Conservation (phyloP, 1,140 invertebrate genomes). For the Eueides isabella region DNA sequence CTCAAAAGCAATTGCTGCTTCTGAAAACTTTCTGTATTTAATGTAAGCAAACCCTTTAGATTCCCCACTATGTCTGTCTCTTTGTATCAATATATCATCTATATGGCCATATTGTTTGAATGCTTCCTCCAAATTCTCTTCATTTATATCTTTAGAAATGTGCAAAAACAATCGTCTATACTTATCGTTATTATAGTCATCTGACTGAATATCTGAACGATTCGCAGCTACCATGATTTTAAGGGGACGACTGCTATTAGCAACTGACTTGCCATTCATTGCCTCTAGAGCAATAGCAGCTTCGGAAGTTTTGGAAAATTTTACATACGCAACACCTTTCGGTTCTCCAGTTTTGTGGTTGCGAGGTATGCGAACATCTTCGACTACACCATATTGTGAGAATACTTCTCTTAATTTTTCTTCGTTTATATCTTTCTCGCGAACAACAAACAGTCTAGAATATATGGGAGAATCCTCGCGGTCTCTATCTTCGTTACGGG, state of each 20-base stretch:
- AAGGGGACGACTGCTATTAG: conserved; percentile 87
- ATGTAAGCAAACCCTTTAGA: conserved; percentile 96
- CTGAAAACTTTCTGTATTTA: conserved; percentile 91
- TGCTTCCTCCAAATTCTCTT: conserved; percentile 90
- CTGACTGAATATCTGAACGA: conserved; percentile 88
- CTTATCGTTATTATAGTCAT: conserved; percentile 88
- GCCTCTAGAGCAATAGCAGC: conserved; percentile 91
- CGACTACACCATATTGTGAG: conserved; percentile 91
- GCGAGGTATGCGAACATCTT: conserved; percentile 94
- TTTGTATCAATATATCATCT: conserved; percentile 92
- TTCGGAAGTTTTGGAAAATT: conserved; percentile 93
- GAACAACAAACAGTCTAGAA: conserved; percentile 90
- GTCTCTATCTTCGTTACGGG: conserved; percentile 48
- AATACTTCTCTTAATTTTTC: conserved; percentile 91
- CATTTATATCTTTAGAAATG: conserved; percentile 89
- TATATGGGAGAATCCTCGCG: conserved; percentile 59
- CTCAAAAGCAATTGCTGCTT: conserved; percentile 94
- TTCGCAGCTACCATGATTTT: conserved; percentile 93
- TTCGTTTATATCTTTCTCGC: conserved; percentile 90
- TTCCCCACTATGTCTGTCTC: conserved; percentile 90
- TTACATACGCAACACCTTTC: conserved; percentile 92
- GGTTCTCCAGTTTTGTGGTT: conserved; percentile 91
- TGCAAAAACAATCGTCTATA: conserved; percentile 93
- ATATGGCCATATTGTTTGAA: conserved; percentile 92
- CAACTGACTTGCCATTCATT: conserved; percentile 92